These are phyloP conservation scores for Bimastos eiseni DNA, from an alignment of 2,888 invertebrate species.

Conservation along the genomic window DNA sequence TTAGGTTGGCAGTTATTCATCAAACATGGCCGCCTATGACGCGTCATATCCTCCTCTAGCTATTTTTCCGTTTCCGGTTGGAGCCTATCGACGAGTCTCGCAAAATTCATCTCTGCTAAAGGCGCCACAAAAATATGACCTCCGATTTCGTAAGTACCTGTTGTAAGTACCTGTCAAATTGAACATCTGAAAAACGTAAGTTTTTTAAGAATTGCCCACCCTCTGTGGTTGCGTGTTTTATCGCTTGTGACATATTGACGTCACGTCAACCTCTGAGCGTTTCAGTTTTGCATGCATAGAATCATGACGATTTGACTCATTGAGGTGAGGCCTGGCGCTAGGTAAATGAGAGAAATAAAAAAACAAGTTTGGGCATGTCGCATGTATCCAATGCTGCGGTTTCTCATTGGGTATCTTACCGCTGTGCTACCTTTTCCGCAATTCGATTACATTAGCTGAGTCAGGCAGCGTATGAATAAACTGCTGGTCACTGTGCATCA, in stretches of 20 bases:
- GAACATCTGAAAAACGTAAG: no score
- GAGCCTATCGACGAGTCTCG: neutral
- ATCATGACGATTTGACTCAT: neutral
- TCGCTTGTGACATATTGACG: neutral
- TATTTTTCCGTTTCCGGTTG: neutral
- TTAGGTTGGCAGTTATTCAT: conserved; percentile 13
- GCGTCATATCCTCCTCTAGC: neutral
- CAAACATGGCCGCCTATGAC: conserved; percentile 6
- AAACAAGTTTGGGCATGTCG: neutral
- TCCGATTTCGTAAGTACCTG: neutral
- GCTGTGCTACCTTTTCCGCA: neutral
- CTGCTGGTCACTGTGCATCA: no score
- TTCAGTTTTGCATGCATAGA: neutral
- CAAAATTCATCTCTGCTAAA: neutral
- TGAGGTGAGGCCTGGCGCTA: neutral
- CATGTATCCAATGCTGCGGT: neutral
- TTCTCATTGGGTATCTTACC: neutral
- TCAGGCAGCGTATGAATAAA: no score
- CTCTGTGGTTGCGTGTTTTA: neutral
- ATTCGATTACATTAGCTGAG: neutral
- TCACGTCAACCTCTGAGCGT: neutral
- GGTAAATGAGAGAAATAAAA: neutral
- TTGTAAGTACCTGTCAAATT: neutral
- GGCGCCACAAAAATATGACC: neutral
- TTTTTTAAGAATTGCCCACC: no score